Conservation (phyloP, 2,888 invertebrate species). For the Acanthococcus lagerstroemiae region DNA sequence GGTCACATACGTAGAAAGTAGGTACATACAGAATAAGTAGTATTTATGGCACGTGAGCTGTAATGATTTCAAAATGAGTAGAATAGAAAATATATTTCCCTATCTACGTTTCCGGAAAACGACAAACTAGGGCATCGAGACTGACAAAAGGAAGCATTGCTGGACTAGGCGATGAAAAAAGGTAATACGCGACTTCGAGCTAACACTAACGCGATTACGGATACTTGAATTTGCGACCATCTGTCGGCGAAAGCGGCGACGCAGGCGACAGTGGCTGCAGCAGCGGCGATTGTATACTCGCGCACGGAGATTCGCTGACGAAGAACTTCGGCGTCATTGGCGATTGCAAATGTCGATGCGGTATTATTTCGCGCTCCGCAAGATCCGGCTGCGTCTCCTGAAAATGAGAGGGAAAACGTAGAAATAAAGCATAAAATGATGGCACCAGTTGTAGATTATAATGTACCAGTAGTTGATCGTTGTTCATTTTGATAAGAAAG, state of each 20-base stretch:
- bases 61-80: too few species aligned
- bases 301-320: neutral
- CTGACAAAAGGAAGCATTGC: too few species aligned
- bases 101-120: too few species aligned
- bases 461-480: neutral
- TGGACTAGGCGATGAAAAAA: too few species aligned
- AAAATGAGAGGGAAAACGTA: neutral
- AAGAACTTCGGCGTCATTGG: constrained; percentile 45
- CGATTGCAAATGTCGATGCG: constrained; percentile 56
- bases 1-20: too few species aligned
- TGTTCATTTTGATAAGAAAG: neutral
- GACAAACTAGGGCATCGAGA: too few species aligned
- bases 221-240: neutral
- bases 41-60: too few species aligned
- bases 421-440: neutral
- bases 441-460: neutral
- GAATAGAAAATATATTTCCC: too few species aligned
- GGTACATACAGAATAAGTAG: too few species aligned
- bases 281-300: too few species aligned
- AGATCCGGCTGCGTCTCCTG: constrained; percentile 31
- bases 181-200: too few species aligned
- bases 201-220: neutral
- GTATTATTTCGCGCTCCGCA: constrained; percentile 54
- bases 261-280: too few species aligned
- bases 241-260: neutral